These are phyloP conservation scores for Himalopsyche japonica DNA, from an alignment of 2,888 invertebrate species.

Conservation along the genomic window DNA sequence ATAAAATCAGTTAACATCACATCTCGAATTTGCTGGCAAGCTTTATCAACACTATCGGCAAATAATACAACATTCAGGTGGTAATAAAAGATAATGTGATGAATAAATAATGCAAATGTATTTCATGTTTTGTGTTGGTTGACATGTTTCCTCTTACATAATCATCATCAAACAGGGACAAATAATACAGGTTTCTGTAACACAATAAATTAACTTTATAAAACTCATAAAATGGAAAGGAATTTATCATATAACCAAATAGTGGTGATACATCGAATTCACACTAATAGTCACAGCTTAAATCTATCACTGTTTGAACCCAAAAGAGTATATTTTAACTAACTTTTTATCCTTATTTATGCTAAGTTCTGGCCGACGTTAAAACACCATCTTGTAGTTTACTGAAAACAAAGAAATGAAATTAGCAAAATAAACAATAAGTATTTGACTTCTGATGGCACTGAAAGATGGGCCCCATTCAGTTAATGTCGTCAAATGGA, in stretches of 20 bases:
- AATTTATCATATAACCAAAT: constrained; percentile 32
- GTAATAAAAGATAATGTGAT: constrained; percentile 27
- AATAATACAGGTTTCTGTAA: constrained; percentile 35
- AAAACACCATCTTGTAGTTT: constrained; percentile 14
- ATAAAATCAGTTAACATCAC: neutral
- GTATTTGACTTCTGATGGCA: neutral
- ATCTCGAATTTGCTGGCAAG: neutral
- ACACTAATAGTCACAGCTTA: constrained; percentile 41
- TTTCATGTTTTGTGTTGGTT: constrained; percentile 32
- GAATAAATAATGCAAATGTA: constrained; percentile 39
- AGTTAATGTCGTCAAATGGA: neutral
- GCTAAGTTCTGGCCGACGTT: constrained; percentile 38
- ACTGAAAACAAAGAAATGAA: constrained; percentile 31
- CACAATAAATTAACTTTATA: constrained; percentile 40
- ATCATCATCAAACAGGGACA: constrained; percentile 33
- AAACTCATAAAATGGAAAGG: constrained; percentile 37
- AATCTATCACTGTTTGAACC: constrained; percentile 38
- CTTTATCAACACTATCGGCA: neutral
- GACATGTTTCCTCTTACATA: constrained; percentile 25
- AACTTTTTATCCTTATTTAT: constrained; percentile 28
- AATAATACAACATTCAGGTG: neutral
- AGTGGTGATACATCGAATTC: constrained; percentile 39
- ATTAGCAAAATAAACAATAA: neutral
- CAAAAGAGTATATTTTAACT: constrained; percentile 32
- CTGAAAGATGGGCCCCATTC: neutral